Conservation (phyloP, 2,797 vertebrate species). For the Philypnodon macrostomus region DNA sequence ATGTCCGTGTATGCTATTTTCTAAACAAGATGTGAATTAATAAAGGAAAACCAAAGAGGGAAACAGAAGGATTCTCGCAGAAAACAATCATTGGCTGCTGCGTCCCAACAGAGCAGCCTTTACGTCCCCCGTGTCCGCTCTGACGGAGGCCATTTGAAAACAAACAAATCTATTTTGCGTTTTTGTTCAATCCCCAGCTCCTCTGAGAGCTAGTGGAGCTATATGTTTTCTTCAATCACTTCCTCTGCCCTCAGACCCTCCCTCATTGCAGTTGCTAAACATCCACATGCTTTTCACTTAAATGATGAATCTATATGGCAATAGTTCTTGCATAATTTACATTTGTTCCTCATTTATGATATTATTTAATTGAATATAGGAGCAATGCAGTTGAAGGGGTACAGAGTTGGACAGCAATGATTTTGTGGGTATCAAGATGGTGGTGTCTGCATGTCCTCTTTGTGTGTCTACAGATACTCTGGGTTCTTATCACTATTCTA, state of each 20-base stretch:
- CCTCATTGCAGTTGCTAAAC: background rate
- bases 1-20: slow-evolving; percentile 41
- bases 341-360: too few relatives aligned
- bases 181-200: slow-evolving; percentile 24
- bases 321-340: too few relatives aligned
- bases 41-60: slow-evolving; percentile 42
- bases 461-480: too few relatives aligned
- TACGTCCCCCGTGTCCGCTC: slow-evolving; percentile 28
- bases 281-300: background rate
- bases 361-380: too few relatives aligned
- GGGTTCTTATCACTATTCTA: too few relatives aligned
- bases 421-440: too few relatives aligned
- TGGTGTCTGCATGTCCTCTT: too few relatives aligned
- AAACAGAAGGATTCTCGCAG: slow-evolving; percentile 27
- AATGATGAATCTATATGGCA: too few relatives aligned
- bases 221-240: slow-evolving; percentile 17
- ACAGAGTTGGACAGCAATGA: too few relatives aligned
- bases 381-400: too few relatives aligned
- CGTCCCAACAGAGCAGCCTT: slow-evolving; percentile 37
- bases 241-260: background rate
- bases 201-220: slow-evolving; percentile 30
- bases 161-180: slow-evolving; percentile 53
- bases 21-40: slow-evolving; percentile 46
- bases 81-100: slow-evolving; percentile 50
- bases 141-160: slow-evolving; percentile 47